Evolutionary conservation across 2,797 vertebrate genomes (phyloP), one percentile per base, ranked within the genome.

Genomic region (Darevskia mixta): DNA sequence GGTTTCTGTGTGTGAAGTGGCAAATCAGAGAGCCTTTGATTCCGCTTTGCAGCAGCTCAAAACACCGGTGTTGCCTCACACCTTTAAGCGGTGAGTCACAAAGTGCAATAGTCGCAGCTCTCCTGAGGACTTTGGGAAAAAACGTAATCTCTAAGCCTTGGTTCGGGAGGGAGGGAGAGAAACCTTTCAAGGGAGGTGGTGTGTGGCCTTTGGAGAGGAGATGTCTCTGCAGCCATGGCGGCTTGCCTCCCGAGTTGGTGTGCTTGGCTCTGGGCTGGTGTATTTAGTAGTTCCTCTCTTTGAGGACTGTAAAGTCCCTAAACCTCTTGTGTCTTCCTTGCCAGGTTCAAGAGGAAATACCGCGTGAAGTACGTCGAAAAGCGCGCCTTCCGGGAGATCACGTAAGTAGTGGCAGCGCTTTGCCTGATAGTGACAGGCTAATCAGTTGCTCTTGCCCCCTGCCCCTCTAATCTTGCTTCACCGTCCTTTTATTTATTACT

Each of bases 331-430:
- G 0, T 0, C 13, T 88, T 49, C 5, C 49, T 17, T 29, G 45
- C 8, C 94, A 99, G 98, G 95, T 98, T 98, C 96, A 98, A 97
- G 96, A 97, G 98, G 93, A 97, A 96, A 87, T 96, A 97, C 92
- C 98, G 98, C 84, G 25, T 98, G 94, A 98, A 99, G 88, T 98
- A 98, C 1, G 96, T 97, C 82, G 98, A 99, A 95, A 99, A 98
- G 92, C 97, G 98, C 23, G 97, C 98, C 0, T 99, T 98, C 95
- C 97, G 96, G 3, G 98, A 97, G 91, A 97, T 98, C 93, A 96
- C 97, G 96, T 99, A 96, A 96, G 91, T 61, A 4, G 11, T 25
- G 29, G 8, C 8, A 35, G 35, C 0, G 0, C 6, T 35, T 67
- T 15, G 5, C 61, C 45, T 67, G 45, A 8, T 35, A 35, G 84